Evolutionary conservation across 2,888 invertebrate genomes (phyloP).

Genomic region (Brachyopa scutellaris): DNA sequence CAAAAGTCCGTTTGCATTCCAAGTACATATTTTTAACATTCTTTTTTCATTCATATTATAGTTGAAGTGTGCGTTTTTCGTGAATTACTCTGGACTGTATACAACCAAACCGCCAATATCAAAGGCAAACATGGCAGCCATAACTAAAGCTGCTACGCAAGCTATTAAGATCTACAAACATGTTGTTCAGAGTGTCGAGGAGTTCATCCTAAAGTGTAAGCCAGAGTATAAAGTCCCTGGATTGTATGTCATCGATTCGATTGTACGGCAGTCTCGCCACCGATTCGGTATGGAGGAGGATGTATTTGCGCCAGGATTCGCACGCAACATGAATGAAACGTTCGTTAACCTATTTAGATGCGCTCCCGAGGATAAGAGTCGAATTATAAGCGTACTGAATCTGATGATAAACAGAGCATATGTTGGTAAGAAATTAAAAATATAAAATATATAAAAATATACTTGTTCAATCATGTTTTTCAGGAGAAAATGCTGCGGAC

Average conservation of each 20-base stretch:
- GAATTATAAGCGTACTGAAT: slow-evolving; percentile 98
- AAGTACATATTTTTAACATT: no score
- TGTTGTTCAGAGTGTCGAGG: slow-evolving; percentile 99
- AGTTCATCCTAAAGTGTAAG: slow-evolving; percentile 99
- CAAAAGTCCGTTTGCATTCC: no score
- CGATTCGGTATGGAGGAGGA: slow-evolving; percentile 99
- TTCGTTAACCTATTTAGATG: slow-evolving; percentile 97
- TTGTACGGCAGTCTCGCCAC: slow-evolving; percentile 98
- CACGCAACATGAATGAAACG: slow-evolving; percentile 96
- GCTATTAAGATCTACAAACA: slow-evolving; percentile 99
- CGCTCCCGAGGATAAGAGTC: slow-evolving; percentile 98
- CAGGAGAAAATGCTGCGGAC: no score
- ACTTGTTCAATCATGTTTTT: no score
- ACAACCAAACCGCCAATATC: slow-evolving; percentile 99
- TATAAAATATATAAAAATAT: no score
- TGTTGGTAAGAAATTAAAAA: no score
- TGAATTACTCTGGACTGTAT: no score
- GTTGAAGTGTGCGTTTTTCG: no score
- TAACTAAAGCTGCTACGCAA: slow-evolving; percentile 98
- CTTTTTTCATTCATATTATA: no score
- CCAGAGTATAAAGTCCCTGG: slow-evolving; percentile 99
- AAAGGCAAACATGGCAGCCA: slow-evolving; percentile 99
- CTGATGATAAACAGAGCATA: no score
- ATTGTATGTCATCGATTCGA: slow-evolving; percentile 99
- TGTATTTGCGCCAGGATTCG: slow-evolving; percentile 98